Base-by-base conservation (phyloP, 1,140 invertebrate species). In the Camponotus pennsylvanicus region DNA sequence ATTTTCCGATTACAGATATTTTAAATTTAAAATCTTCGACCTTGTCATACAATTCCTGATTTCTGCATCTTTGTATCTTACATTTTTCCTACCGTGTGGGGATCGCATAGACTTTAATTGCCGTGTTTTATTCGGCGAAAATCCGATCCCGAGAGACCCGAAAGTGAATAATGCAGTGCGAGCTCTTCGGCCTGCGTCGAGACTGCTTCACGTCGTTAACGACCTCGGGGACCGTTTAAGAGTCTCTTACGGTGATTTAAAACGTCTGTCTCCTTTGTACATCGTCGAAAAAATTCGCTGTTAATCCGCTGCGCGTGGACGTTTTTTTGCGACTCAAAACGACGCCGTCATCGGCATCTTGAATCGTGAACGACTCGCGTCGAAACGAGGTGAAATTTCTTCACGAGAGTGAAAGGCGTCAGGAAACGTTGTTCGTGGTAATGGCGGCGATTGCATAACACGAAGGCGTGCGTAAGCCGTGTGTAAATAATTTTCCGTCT, bases 351-450 rank as follows among this genome's bases (percentile, higher is more conserved):
- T 18, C 21, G 63, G 2, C 21, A 27, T 70, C 45, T 69, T 55
- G 55, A 69, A 57, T 80, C 11, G 66, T 21, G 49, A 13, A 8
- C 13, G 42, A 59, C 34, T 42, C 21, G 15, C 18, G 55, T 71
- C 37, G 57, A 85, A 32, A n/a, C 85, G 67, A 76, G 57, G 86
- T 90, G 84, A 90, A 90, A 97, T 96, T 84, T 94, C 95, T 83
- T 89, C 40, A 78, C 32, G 70, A 87, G 87, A 91, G 89, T 91
- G 89, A 91, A 91, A 91, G 87, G 85, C 79, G 78, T 89, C 73
- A 71, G 89, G 87, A 75, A 78, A 71, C 57, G 55, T 82, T 80
- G 76, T 52, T 9, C 61, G 78, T 86, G 66, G 59, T 63, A 80
- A 88, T 79, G 77, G 42, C 52, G 42, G 71, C 71, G 57, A 87